Conservation (phyloP, 2,888 invertebrate species). For the Eupithecia exiguata region DNA sequence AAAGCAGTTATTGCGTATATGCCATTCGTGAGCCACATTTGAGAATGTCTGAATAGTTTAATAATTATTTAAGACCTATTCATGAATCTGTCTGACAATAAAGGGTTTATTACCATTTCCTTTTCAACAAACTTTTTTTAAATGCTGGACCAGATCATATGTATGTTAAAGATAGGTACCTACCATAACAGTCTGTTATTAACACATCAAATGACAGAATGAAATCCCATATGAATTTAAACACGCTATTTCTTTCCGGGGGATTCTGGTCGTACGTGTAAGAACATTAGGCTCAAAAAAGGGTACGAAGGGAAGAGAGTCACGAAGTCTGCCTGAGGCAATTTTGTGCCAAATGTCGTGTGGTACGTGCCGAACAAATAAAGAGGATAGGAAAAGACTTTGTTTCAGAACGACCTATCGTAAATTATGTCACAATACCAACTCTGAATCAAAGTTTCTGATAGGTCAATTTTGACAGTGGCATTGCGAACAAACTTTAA, state of each 20-base stretch:
- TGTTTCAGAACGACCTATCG: constrained; percentile 36
- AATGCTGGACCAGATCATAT: background rate
- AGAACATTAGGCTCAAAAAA: constrained; percentile 72
- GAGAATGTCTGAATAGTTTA: background rate
- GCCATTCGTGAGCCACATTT: background rate
- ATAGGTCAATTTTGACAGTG: constrained; percentile 1
- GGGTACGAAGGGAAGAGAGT: constrained; percentile 68
- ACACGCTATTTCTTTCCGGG: constrained; percentile 59
- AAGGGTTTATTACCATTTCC: background rate
- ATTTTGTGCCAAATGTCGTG: constrained; percentile 83
- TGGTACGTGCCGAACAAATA: constrained; percentile 80
- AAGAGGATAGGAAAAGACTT: constrained; percentile 75
- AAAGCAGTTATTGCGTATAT: constrained; percentile 6
- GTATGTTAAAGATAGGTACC: no score
- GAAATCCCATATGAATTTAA: constrained; percentile 63
- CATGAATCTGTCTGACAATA: background rate
- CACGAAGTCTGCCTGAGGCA: constrained; percentile 80
- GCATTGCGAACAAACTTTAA: background rate
- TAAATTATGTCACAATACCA: constrained; percentile 9
- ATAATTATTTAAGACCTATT: background rate
- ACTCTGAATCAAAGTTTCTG: background rate
- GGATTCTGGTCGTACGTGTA: constrained; percentile 71
- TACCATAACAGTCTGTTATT: constrained; percentile 18
- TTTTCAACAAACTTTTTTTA: background rate
- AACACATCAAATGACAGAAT: constrained; percentile 46